These are phyloP conservation scores for Nipponia nippon DNA, from an alignment of 2,113 vertebrate species.

Conservation along the genomic window DNA sequence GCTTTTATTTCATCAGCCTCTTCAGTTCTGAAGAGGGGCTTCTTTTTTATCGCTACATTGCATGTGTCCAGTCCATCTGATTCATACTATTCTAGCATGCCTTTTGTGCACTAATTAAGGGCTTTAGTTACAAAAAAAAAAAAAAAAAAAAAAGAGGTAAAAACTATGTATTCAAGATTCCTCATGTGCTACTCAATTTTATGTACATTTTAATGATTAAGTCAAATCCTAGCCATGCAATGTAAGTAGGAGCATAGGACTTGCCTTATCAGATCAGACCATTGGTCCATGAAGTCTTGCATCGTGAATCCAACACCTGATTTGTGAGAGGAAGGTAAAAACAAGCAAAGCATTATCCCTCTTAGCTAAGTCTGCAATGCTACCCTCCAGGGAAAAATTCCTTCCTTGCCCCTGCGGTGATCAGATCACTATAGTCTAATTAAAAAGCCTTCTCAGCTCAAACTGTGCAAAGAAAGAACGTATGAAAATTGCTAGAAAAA, in stretches of 20 bases:
- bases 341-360: background rate
- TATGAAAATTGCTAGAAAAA: conserved; percentile 54
- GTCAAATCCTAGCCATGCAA: background rate
- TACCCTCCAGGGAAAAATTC: background rate
- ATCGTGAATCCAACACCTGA: background rate
- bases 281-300: background rate
- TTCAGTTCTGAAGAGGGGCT: background rate
- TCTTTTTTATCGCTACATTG: background rate
- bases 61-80: background rate
- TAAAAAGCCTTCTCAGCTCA: conserved; percentile 27
- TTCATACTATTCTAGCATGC: background rate
- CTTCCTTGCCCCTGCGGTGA: background rate
- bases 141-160: background rate
- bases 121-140: background rate
- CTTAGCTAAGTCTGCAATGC: background rate
- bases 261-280: background rate
- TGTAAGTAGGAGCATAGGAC: background rate
- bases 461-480: conserved; percentile 44
- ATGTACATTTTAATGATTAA: background rate
- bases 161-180: background rate
- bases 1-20: conserved; percentile 1
- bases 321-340: conserved; percentile 10
- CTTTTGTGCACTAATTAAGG: background rate
- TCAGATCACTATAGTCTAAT: conserved; percentile 26
- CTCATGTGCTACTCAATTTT: background rate